phyloP scores from a whole-genome alignment of 2,113 vertebrate species.

The Engystomops pustulosus region DNA sequence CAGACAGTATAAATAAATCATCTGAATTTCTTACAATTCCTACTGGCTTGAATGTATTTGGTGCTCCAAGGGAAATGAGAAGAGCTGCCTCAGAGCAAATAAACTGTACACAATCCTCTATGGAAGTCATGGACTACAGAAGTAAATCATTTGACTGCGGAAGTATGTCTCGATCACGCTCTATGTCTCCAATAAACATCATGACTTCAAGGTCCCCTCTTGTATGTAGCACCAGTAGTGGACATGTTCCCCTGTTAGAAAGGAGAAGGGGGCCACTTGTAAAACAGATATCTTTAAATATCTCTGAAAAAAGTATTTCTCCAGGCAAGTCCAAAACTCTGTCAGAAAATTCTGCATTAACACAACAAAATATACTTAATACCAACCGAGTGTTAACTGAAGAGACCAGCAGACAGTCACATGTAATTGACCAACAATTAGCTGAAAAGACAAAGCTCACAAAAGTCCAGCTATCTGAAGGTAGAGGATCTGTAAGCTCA shows the following conservation, averaged over 20 bases:
- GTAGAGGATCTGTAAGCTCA: constrained; percentile 76
- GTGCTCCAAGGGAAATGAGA: constrained; percentile 88
- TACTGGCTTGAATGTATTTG: constrained; percentile 79
- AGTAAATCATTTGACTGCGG: constrained; percentile 97
- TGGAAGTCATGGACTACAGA: constrained; percentile 88
- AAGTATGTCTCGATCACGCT: constrained; percentile 77
- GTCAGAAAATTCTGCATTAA: constrained; percentile 72
- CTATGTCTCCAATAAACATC: constrained; percentile 68
- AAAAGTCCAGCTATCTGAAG: constrained; percentile 75
- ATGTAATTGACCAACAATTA: constrained; percentile 48
- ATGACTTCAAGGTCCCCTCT: constrained; percentile 69
- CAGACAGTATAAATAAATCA: constrained; percentile 75
- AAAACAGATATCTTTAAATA: constrained; percentile 94
- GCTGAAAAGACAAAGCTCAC: constrained; percentile 75
- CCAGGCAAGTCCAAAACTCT: constrained; percentile 66
- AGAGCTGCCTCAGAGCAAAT: constrained; percentile 93
- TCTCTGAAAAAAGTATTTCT: constrained; percentile 83
- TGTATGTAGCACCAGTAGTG: constrained; percentile 63
- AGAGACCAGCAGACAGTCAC: constrained; percentile 44
- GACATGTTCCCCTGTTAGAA: constrained; percentile 90
- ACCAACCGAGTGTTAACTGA: constrained; percentile 16
- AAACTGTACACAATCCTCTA: constrained; percentile 81
- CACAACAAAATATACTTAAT: constrained; percentile 40
- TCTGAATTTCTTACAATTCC: constrained; percentile 84
- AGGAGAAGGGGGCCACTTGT: constrained; percentile 92